Percentiles rank a stretch among this genome's conserved stretches.
phyloP scores from a whole-genome alignment of 2,797 vertebrate genomes.

The Hypotaenidia philippensis region DNA sequence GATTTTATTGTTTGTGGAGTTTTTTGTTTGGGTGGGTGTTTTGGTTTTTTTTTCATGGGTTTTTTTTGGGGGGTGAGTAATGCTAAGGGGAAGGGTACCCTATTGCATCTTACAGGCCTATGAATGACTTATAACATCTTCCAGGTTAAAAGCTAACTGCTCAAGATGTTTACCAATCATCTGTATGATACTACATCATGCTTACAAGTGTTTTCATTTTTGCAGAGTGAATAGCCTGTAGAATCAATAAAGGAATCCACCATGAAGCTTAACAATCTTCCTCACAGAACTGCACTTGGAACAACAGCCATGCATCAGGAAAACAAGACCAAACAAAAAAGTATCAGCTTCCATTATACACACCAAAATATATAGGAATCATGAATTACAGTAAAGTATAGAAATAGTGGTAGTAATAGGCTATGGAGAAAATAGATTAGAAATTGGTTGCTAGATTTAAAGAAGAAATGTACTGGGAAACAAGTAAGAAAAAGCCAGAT shows the following conservation, averaged over 20 bases:
- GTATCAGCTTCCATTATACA: background rate
- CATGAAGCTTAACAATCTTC: background rate
- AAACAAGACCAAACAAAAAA: background rate
- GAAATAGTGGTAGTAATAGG: background rate
- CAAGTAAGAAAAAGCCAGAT: background rate
- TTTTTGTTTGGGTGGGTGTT: background rate
- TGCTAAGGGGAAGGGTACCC: fast-evolving
- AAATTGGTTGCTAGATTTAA: background rate
- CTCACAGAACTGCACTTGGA: background rate
- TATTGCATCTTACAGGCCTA: background rate
- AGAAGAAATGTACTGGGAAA: background rate
- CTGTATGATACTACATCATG: background rate
- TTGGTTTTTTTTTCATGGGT: too few species aligned
- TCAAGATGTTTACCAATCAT: background rate
- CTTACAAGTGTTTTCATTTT: background rate
- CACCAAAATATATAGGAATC: background rate
- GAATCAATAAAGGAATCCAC: slow-evolving; percentile 13
- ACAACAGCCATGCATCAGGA: background rate
- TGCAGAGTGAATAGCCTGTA: background rate
- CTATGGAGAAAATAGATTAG: background rate
- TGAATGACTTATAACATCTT: background rate
- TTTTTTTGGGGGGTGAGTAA: too few species aligned
- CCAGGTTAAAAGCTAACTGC: background rate
- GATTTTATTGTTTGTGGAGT: background rate
- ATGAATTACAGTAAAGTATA: background rate